Conservation (phyloP, 2,888 invertebrate genomes). For the Heliconius cydno region DNA sequence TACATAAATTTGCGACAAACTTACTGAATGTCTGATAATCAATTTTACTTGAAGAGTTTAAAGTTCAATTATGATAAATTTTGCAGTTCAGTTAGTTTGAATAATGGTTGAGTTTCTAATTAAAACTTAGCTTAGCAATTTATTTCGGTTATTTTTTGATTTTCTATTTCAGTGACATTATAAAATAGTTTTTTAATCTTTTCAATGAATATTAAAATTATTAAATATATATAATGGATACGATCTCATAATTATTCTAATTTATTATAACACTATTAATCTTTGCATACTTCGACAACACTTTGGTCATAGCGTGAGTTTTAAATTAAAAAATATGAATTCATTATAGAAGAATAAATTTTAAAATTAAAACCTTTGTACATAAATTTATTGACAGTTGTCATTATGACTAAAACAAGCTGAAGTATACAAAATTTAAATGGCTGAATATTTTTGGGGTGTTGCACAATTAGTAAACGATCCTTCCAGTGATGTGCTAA, state of each 20-base stretch:
- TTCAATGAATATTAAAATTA: neutral
- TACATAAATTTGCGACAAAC: neutral
- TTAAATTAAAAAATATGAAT: too few species aligned
- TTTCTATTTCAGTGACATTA: neutral
- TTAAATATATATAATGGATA: too few species aligned
- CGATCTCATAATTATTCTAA: neutral
- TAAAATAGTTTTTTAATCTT: neutral
- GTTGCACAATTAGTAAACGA: slow-evolving; percentile 66
- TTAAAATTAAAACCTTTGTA: neutral
- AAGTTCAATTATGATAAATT: slow-evolving; percentile 18
- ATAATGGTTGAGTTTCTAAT: slow-evolving; percentile 1
- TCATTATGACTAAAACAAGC: neutral
- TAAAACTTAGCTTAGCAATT: slow-evolving; percentile 6
- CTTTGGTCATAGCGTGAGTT: too few species aligned
- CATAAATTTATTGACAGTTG: neutral
- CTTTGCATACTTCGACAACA: neutral
- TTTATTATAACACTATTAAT: neutral
- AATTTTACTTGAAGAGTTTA: neutral
- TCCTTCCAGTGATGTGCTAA: slow-evolving; percentile 62
- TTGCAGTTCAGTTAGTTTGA: slow-evolving; percentile 4
- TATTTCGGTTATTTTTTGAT: neutral
- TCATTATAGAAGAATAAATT: neutral
- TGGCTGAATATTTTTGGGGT: slow-evolving; percentile 64
- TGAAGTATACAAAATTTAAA: slow-evolving; percentile 41
- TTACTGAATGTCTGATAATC: neutral